Evolutionary conservation across 2,888 invertebrate genomes (phyloP).

Genomic region (Noctua fimbriata): DNA sequence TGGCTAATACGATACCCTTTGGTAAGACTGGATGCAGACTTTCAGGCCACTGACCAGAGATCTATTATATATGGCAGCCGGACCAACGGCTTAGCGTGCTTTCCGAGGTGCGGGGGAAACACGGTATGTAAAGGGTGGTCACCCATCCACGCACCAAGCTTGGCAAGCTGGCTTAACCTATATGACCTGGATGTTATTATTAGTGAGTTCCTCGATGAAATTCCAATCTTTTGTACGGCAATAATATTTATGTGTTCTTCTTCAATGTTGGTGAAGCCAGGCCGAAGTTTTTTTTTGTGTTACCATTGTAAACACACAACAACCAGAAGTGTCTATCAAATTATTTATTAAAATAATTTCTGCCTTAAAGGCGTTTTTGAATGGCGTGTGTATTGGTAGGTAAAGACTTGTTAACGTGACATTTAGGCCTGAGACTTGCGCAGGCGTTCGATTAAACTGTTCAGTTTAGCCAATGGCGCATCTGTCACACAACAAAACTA

Average conservation of each 20-base stretch:
- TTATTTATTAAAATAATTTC: conserved; percentile 5
- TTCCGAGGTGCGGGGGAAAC: no score
- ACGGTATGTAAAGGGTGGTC: no score
- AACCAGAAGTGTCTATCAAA: background rate
- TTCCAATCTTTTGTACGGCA: no score
- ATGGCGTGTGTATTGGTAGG: conserved; percentile 13
- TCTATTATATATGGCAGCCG: no score
- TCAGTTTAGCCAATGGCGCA: conserved; percentile 12
- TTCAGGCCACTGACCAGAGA: no score
- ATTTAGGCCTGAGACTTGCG: conserved; percentile 15
- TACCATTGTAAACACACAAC: background rate
- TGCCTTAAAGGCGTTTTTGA: conserved; percentile 7
- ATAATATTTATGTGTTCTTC: background rate
- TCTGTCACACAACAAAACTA: background rate
- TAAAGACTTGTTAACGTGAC: conserved; percentile 31
- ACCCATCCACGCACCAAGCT: no score
- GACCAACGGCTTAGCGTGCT: no score
- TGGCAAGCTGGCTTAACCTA: no score
- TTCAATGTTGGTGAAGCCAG: background rate
- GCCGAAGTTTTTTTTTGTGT: background rate
- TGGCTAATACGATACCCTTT: no score
- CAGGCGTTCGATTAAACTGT: conserved; percentile 12
- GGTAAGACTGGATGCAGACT: no score
- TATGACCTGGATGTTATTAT: no score
- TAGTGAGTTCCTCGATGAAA: no score